Percentiles rank a stretch among this genome's conserved stretches.
phyloP scores from a whole-genome alignment of 2,113 vertebrate genomes.

The Ochotona princeps region DNA sequence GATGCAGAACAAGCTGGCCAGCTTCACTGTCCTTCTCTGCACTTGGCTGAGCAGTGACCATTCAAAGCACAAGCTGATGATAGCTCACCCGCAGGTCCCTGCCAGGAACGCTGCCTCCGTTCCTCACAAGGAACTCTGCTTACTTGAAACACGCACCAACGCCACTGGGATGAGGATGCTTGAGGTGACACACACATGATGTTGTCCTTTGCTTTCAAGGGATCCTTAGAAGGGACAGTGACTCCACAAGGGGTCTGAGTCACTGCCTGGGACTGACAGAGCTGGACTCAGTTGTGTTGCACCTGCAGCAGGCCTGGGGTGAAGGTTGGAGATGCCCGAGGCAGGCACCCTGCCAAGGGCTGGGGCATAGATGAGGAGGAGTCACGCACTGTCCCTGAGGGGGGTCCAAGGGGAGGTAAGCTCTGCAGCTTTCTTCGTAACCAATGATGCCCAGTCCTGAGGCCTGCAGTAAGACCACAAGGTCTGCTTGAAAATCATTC shows the following conservation, averaged over 20 bases:
- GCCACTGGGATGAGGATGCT: not conserved
- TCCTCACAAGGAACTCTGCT: not conserved
- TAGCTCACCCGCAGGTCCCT: not conserved
- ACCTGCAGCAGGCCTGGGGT: accelerated
- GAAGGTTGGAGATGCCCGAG: not conserved
- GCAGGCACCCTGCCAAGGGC: too few species aligned
- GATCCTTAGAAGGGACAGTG: not conserved
- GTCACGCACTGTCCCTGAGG: not conserved
- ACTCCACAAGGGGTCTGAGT: not conserved
- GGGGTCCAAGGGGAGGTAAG: too few species aligned
- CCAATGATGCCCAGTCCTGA: too few species aligned
- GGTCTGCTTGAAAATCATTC: not conserved
- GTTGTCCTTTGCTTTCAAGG: not conserved
- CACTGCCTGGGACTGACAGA: not conserved
- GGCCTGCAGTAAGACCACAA: too few species aligned
- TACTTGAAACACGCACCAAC: not conserved
- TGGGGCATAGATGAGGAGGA: too few species aligned
- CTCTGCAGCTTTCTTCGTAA: not conserved
- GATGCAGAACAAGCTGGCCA: too few species aligned
- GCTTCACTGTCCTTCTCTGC: not conserved
- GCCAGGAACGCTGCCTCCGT: not conserved
- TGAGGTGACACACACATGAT: not conserved
- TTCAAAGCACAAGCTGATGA: not conserved
- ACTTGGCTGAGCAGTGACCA: not conserved
- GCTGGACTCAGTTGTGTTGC: not conserved